A percentile compares a stretch with the other conserved stretches of the same genome.
Conservation (phyloP, 2,888 invertebrate genomes). For the Leucophora obtusa region DNA sequence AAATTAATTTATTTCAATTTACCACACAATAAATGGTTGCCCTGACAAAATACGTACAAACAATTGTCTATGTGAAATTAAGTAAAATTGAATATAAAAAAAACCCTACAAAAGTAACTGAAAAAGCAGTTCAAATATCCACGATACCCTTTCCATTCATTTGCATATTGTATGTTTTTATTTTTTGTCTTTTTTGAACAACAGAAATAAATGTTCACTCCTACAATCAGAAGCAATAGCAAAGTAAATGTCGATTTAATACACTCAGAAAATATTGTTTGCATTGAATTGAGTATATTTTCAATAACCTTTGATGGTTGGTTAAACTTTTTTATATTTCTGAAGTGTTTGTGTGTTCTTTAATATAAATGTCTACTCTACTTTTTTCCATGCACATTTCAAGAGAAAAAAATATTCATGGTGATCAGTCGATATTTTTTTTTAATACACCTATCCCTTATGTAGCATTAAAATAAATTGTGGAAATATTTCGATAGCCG, state of each 20-base stretch:
- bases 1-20: slow-evolving; percentile 68
- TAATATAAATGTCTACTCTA: background rate
- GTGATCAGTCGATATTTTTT: background rate
- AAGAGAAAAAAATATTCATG: background rate
- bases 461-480: no score
- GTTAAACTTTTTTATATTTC: background rate
- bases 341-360: background rate
- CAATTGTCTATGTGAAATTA: background rate
- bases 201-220: slow-evolving; percentile 6
- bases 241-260: background rate
- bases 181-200: background rate
- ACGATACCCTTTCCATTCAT: slow-evolving; percentile 58
- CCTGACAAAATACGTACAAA: slow-evolving; percentile 5
- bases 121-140: slow-evolving; percentile 47
- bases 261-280: background rate
- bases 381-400: background rate
- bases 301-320: background rate
- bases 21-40: slow-evolving; percentile 35
- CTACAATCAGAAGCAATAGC: slow-evolving; percentile 4
- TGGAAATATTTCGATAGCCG: no score
- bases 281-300: background rate
- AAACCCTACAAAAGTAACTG: slow-evolving; percentile 20
- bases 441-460: no score
- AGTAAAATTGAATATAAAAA: background rate
- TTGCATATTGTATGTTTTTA: slow-evolving; percentile 38